Evolutionary conservation across 2,888 invertebrate species (phyloP).

Genomic region (Drosophila fungiperda): DNA sequence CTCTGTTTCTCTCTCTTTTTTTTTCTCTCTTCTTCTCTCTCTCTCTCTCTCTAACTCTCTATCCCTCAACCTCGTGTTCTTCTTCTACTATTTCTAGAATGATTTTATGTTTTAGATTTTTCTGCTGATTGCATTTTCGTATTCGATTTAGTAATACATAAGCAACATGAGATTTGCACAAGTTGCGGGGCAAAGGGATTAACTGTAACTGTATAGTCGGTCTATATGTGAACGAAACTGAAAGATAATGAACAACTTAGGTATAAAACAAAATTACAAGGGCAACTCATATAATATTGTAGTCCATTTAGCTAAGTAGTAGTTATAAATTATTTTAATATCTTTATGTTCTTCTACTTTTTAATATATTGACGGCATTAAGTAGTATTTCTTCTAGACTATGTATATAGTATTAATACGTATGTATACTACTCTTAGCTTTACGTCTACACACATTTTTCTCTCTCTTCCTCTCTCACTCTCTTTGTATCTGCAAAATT

Average conservation of each 20-base stretch:
- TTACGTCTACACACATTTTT: conserved; percentile 13
- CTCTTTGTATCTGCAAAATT: neutral
- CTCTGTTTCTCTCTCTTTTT: neutral
- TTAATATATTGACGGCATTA: conserved; percentile 14
- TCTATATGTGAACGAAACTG: conserved; percentile 5
- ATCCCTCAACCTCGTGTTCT: neutral
- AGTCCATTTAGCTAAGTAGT: conserved; percentile 21
- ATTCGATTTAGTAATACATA: conserved; percentile 19
- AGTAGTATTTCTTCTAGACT: conserved; percentile 15
- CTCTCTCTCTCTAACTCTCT: neutral
- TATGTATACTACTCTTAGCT: conserved; percentile 15
- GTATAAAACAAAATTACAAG: neutral
- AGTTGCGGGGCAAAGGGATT: conserved; percentile 1
- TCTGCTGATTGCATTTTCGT: conserved; percentile 36
- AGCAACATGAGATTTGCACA: conserved; percentile 28
- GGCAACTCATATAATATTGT: neutral
- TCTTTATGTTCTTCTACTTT: conserved; percentile 8
- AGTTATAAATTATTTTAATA: neutral
- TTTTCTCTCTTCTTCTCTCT: neutral
- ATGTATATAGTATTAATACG: conserved; percentile 1
- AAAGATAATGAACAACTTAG: neutral
- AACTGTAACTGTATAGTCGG: conserved; percentile 13
- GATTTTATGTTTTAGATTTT: conserved; percentile 26
- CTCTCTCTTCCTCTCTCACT: neutral
- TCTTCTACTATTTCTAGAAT: conserved; percentile 21